phyloP scores from a whole-genome alignment of 92 coral and sea anemone genomes.

The Galaxea fascicularis region DNA sequence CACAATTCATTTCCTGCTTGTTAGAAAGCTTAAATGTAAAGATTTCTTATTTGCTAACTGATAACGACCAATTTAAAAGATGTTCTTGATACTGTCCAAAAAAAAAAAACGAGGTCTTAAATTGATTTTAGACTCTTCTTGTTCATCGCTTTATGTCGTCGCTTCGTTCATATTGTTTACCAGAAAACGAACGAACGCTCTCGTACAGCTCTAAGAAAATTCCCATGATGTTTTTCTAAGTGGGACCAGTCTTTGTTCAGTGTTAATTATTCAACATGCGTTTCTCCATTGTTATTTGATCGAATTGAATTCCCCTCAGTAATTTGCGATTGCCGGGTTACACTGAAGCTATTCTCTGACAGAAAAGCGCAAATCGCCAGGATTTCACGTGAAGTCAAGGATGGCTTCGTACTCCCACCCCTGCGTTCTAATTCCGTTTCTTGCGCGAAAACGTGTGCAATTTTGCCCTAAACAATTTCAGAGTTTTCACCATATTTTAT shows the following conservation, averaged over 20 bases:
- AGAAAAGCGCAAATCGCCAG: constrained; percentile 6
- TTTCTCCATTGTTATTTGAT: constrained; percentile 41
- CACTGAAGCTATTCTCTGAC: constrained; percentile 40
- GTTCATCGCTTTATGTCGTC: neutral
- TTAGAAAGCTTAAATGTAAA: constrained; percentile 80
- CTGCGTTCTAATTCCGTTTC: neutral
- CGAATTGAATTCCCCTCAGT: constrained; percentile 68
- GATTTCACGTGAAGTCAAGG: neutral
- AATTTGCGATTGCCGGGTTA: constrained; percentile 74
- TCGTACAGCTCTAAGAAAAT: neutral
- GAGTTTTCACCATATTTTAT: constrained; percentile 10
- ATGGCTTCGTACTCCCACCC: neutral
- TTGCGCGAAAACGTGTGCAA: constrained; percentile 7
- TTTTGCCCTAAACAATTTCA: neutral
- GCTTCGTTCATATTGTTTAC: neutral
- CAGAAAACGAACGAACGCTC: neutral
- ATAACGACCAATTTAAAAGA: constrained; percentile 46
- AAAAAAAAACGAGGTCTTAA: constrained; percentile 44
- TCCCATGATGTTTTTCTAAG: constrained; percentile 32
- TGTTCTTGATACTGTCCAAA: constrained; percentile 37
- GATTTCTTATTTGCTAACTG: constrained; percentile 56
- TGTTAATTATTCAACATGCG: constrained; percentile 78
- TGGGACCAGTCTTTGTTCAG: constrained; percentile 64
- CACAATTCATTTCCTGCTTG: constrained; percentile 86
- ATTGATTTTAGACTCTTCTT: constrained; percentile 26